Base-by-base conservation (phyloP, 2,888 invertebrate species). In the Chloroclysta siterata region DNA sequence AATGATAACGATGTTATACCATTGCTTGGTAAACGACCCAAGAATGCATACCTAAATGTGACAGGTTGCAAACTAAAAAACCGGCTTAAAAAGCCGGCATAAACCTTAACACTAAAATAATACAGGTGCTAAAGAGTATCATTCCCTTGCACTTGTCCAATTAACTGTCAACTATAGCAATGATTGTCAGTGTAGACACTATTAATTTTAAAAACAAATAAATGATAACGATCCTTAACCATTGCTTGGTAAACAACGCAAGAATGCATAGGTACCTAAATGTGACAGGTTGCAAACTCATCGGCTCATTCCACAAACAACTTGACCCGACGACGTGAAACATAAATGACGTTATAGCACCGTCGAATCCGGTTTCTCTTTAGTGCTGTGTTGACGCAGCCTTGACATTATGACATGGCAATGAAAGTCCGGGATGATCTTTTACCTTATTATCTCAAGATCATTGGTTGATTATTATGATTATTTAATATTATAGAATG, bases 381-480 rank as follows among this genome's bases (percentile, higher is more conserved):
- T 60, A 63, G 22, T 66, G 44, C 64, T 64, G 58, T 61, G 39
- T 57, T 65, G 63, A 63, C 65, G 53, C 54, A 63, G 62, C 72
- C 72, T 73, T 73, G 71, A 71, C 72, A 71, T 67, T 61, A 61
- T 63, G 63, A 46, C 17, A 47, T 66, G 68, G 68, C 66, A 73
- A 73, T 71, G 71, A 73, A 73, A 69, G 72, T 54, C 42, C 41
- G 53, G 51, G 39, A 10, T 51, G 51, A 51, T 65, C 44, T 59
- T 42, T 54, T 53, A 52, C 41, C 33, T 22, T 33, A 33, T 33
- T 53, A 60, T 42, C 39, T 54, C 64, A 64, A 64, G 60, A 56
- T 64, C 64, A 47, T 22, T 39, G n/a, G 36, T 47, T 47, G 36
- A 53, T 33, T 15, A 60, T 53, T 60, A 47, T 8, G 17, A 53